Percentiles rank a stretch among this genome's conserved stretches.
Evolutionary conservation across 2,888 invertebrate genomes (phyloP).

Genomic region (Drosophila formosana): DNA sequence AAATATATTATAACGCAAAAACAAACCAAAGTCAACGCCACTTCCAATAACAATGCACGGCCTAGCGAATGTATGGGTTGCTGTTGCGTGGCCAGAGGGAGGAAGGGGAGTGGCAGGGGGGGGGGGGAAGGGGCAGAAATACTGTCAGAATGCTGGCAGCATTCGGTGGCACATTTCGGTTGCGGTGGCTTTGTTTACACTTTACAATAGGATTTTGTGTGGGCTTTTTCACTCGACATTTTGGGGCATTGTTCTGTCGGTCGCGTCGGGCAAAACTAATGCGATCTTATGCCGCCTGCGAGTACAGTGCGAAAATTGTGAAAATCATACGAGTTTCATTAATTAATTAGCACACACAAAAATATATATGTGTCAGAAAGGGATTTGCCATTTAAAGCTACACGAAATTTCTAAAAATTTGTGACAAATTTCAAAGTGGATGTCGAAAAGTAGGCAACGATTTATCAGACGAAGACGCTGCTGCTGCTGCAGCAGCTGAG

Average conservation of each 20-base stretch:
- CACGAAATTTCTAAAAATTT: neutral
- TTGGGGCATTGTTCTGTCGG: constrained; percentile 1
- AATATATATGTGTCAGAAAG: constrained; percentile 2
- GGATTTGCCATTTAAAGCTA: constrained; percentile 6
- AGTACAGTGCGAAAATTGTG: constrained; percentile 1
- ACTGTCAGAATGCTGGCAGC: constrained; percentile 44
- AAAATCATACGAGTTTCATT: constrained; percentile 33
- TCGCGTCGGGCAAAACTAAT: constrained; percentile 28
- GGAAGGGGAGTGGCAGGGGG: neutral
- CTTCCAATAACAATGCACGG: constrained; percentile 70
- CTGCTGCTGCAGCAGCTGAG: constrained; percentile 49
- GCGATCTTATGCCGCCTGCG: constrained; percentile 6
- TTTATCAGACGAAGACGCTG: constrained; percentile 38
- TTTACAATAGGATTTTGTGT: constrained; percentile 66
- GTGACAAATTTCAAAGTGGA: neutral
- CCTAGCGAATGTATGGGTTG: constrained; percentile 18
- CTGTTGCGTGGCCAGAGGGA: neutral
- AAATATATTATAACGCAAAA: constrained; percentile 80
- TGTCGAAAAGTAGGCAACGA: constrained; percentile 61
- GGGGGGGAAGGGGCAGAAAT: neutral
- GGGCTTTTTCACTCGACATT: constrained; percentile 26
- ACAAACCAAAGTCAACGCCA: constrained; percentile 77
- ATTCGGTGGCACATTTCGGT: constrained; percentile 67
- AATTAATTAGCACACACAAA: constrained; percentile 22
- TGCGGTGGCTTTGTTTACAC: constrained; percentile 79